Evolutionary conservation across 2,113 vertebrate species (phyloP).

Genomic region (Siniperca chuatsi): DNA sequence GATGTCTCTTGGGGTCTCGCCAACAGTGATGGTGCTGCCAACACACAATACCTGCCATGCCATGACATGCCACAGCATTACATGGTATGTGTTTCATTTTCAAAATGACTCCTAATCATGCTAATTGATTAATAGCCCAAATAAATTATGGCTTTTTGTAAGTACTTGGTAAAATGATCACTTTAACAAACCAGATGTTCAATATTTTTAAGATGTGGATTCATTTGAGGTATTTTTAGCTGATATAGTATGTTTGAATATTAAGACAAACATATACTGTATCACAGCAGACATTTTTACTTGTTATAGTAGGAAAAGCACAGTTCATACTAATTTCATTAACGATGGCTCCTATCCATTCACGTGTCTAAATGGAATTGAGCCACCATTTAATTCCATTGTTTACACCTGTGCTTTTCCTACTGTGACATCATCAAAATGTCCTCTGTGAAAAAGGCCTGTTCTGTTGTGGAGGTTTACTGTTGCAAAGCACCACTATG

Average conservation of each 20-base stretch:
- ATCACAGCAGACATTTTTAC: background rate
- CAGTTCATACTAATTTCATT: background rate
- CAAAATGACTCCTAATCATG: background rate
- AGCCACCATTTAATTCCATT: background rate
- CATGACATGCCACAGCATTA: background rate
- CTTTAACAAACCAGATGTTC: no score
- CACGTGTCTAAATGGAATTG: background rate
- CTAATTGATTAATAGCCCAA: background rate
- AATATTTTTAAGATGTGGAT: background rate
- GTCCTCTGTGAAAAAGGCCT: background rate
- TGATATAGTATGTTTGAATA: background rate
- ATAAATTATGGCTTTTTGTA: background rate
- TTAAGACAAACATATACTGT: no score
- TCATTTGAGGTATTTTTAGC: background rate
- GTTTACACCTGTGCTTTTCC: slow-evolving; percentile 4
- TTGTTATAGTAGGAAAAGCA: background rate
- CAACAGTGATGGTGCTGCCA: slow-evolving; percentile 7
- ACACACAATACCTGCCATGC: slow-evolving; percentile 4
- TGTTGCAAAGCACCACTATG: background rate
- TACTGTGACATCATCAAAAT: background rate
- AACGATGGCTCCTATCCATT: background rate
- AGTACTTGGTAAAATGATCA: background rate
- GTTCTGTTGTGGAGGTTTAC: background rate
- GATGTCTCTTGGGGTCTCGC: background rate
- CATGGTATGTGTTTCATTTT: background rate